Evolutionary conservation across 2,797 vertebrate genomes (phyloP).

Genomic region (Esox masquinongy): DNA sequence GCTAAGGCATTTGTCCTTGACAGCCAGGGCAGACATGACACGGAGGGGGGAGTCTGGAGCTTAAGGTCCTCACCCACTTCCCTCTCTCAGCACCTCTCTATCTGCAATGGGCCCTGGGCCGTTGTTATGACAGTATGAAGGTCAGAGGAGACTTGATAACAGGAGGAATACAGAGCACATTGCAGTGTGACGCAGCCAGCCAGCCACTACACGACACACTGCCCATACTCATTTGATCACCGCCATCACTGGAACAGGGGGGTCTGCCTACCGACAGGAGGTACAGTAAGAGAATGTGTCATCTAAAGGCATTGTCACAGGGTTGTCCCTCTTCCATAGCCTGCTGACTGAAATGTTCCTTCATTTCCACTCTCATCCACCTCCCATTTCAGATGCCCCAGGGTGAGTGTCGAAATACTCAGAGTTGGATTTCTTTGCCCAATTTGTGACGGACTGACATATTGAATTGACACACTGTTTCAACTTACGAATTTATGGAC

Average conservation of each 20-base stretch:
- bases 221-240: not conserved
- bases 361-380: not conserved
- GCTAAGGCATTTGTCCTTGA: not conserved
- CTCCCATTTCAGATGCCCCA: not conserved
- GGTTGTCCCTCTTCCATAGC: not conserved
- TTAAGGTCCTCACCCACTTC: not conserved
- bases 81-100: conserved; percentile 1
- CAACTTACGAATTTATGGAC: not conserved
- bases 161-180: not conserved
- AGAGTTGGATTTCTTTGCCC: not conserved
- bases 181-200: not conserved
- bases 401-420: not conserved
- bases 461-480: not conserved
- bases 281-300: not conserved
- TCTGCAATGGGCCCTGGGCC: not conserved
- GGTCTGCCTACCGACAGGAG: not conserved
- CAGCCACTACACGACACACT: not conserved
- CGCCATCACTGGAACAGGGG: not conserved
- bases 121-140: not conserved
- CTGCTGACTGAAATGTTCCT: not conserved
- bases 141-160: not conserved
- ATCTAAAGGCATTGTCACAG: not conserved
- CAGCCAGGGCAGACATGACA: not conserved
- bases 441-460: not conserved
- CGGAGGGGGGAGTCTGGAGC: not conserved